Conservation (phyloP, 2,888 invertebrate species). For the Lypha dubia region DNA sequence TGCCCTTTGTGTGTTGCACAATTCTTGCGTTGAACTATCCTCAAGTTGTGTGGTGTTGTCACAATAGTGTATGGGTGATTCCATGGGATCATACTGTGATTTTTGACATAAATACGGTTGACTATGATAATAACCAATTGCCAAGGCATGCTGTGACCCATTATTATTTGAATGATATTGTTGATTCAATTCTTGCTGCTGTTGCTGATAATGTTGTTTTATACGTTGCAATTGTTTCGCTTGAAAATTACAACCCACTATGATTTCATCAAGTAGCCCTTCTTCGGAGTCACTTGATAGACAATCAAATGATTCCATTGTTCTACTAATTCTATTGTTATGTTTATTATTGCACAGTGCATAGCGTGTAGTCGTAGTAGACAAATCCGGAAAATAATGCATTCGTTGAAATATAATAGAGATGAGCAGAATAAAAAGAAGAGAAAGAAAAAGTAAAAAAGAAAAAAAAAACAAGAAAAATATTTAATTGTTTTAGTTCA, state of each 20-base stretch:
- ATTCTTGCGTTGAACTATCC: slow-evolving; percentile 77
- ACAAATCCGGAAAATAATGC: slow-evolving; percentile 50
- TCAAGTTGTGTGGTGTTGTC: slow-evolving; percentile 82
- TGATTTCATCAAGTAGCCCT: slow-evolving; percentile 83
- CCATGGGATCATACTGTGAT: slow-evolving; percentile 80
- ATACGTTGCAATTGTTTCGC: slow-evolving; percentile 68
- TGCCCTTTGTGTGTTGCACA: slow-evolving; percentile 70
- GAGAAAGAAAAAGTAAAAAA: slow-evolving; percentile 24
- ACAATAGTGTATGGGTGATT: slow-evolving; percentile 83
- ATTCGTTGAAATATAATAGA: not conserved
- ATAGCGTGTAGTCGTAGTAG: slow-evolving; percentile 48
- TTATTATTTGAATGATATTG: slow-evolving; percentile 73
- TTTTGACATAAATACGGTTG: slow-evolving; percentile 74
- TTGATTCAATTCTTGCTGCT: slow-evolving; percentile 75
- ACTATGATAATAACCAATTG: slow-evolving; percentile 71
- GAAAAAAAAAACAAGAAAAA: slow-evolving; percentile 49
- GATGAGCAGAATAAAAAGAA: not conserved
- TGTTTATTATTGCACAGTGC: slow-evolving; percentile 17
- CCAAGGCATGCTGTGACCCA: slow-evolving; percentile 58
- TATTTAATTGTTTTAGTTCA: slow-evolving; percentile 65
- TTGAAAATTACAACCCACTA: slow-evolving; percentile 79
- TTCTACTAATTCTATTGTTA: slow-evolving; percentile 79
- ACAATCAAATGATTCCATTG: slow-evolving; percentile 83
- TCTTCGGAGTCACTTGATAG: slow-evolving; percentile 83
- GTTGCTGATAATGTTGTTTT: slow-evolving; percentile 72